phyloP scores from a whole-genome alignment of 2,888 invertebrate genomes.

The Julus scandinavius region DNA sequence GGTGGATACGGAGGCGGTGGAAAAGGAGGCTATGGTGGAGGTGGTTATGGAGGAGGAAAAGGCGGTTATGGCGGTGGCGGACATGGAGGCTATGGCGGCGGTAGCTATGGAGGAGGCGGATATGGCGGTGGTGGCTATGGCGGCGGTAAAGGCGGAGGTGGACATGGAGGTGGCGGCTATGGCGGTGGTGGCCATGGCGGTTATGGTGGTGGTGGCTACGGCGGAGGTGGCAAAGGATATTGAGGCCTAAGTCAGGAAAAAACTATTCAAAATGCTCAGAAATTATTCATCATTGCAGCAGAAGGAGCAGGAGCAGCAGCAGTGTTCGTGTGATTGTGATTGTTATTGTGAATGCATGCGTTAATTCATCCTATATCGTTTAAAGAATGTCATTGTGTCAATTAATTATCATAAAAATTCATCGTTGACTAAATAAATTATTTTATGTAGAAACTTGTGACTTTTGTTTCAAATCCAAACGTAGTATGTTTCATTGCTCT shows the following conservation, averaged over 20 bases:
- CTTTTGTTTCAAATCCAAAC: background rate
- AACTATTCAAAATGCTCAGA: constrained; percentile 39
- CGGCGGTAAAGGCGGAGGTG: constrained; percentile 41
- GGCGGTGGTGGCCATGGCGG: background rate
- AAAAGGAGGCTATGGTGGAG: constrained; percentile 35
- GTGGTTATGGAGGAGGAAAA: background rate
- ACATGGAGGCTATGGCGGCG: background rate
- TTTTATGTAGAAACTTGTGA: background rate
- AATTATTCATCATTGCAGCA: constrained; percentile 4
- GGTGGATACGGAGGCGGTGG: constrained; percentile 50
- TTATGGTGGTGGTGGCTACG: constrained; percentile 41
- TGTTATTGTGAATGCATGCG: constrained; percentile 11
- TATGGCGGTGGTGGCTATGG: constrained; percentile 33
- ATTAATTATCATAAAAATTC: constrained; percentile 27
- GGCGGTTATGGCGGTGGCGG: background rate
- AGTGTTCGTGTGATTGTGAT: constrained; percentile 11
- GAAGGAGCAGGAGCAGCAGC: background rate
- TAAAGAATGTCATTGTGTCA: constrained; percentile 23
- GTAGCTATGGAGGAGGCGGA: constrained; percentile 43
- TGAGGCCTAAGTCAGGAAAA: constrained; percentile 29
- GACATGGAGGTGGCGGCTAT: constrained; percentile 30
- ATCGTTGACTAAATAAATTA: constrained; percentile 19
- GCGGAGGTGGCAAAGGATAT: constrained; percentile 44
- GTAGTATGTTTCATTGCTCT: too few species aligned
- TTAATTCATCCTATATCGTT: constrained; percentile 24